Evolutionary conservation across 2,113 vertebrate genomes (phyloP).

Genomic region (Mandrillus leucophaeus): DNA sequence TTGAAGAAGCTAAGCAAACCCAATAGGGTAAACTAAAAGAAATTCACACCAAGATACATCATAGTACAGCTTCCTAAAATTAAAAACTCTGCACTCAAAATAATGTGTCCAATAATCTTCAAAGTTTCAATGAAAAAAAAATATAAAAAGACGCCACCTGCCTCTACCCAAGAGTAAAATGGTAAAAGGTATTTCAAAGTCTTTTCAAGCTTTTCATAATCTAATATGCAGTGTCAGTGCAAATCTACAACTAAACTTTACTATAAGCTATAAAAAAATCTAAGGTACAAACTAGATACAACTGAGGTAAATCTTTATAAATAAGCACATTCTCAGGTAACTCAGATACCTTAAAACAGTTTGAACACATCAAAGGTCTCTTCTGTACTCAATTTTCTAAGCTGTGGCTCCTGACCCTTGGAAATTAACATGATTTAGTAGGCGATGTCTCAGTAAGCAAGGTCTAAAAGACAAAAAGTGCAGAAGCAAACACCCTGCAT

Average conservation of each 20-base stretch:
- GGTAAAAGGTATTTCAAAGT: not conserved
- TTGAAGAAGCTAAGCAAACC: conserved; percentile 4
- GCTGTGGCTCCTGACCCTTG: not conserved
- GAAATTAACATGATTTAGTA: not conserved
- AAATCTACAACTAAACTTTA: conserved; percentile 28
- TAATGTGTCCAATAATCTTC: not conserved
- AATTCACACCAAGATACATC: not conserved
- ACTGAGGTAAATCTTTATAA: conserved; percentile 49
- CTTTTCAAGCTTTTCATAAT: conserved; percentile 33
- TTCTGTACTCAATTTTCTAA: not conserved
- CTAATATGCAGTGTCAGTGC: not conserved
- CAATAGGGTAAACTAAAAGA: conserved; percentile 11
- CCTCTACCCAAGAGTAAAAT: not conserved
- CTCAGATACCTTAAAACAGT: not conserved
- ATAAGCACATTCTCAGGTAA: conserved; percentile 21
- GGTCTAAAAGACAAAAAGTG: not conserved
- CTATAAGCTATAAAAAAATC: not conserved
- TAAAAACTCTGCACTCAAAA: conserved; percentile 24
- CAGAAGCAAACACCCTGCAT: not conserved
- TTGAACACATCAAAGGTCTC: not conserved
- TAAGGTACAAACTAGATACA: conserved; percentile 8
- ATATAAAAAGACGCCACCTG: not conserved
- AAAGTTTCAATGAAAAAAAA: not conserved
- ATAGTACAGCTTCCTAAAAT: not conserved
- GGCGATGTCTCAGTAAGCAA: not conserved